phyloP scores from a whole-genome alignment of 1,140 invertebrate genomes.

The Drosophila ambigua region DNA sequence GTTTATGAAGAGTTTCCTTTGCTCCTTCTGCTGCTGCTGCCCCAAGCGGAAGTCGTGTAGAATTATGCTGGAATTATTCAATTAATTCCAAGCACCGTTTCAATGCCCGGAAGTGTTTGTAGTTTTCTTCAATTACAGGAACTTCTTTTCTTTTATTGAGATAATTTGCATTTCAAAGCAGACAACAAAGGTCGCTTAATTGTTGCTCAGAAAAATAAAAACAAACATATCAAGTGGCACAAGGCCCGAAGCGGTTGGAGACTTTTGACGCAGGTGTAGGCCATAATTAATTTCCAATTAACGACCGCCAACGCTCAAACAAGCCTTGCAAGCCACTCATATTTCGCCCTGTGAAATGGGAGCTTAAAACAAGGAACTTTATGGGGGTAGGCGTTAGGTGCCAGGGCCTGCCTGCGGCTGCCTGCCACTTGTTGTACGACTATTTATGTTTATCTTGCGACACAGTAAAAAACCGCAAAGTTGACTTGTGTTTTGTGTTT shows the following conservation, averaged over 20 bases:
- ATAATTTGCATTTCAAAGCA: slow-evolving; percentile 1
- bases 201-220: slow-evolving; percentile 14
- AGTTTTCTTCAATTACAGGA: slow-evolving; percentile 18
- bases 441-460: slow-evolving; percentile 36
- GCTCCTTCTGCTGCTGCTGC: slow-evolving; percentile 1
- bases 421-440: slow-evolving; percentile 37
- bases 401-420: not conserved
- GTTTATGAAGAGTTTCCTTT: not conserved
- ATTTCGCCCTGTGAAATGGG: too few species aligned
- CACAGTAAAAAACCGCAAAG: slow-evolving; percentile 43
- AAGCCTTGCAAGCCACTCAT: not conserved
- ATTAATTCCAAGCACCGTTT: slow-evolving; percentile 21
- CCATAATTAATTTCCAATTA: slow-evolving; percentile 65
- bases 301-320: slow-evolving; percentile 36
- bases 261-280: slow-evolving; percentile 26
- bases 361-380: not conserved
- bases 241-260: not conserved
- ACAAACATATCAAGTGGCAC: slow-evolving; percentile 3
- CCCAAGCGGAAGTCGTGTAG: slow-evolving; percentile 6
- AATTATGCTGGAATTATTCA: slow-evolving; percentile 31
- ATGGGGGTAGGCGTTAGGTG: too few species aligned
- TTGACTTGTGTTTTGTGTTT: slow-evolving; percentile 12
- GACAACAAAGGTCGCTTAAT: slow-evolving; percentile 32
- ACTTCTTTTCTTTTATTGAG: slow-evolving; percentile 21
- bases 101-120: slow-evolving; percentile 17